Evolutionary conservation across 2,888 invertebrate genomes (phyloP).

Genomic region (Adela reaumurella): DNA sequence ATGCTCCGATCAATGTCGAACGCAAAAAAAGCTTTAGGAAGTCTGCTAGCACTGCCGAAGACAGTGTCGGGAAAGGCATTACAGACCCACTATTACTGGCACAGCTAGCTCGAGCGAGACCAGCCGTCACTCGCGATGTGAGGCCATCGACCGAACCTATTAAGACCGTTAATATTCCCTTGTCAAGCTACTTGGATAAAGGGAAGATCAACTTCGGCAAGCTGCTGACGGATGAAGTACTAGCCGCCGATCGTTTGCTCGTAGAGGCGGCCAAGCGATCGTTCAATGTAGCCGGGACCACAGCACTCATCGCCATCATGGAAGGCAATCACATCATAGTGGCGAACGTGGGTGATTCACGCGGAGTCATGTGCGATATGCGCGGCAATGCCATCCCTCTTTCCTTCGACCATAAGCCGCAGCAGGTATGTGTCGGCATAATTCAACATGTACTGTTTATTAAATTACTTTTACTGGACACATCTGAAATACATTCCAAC

Average conservation of each 20-base stretch:
- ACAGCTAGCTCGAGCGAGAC: slow-evolving; percentile 59
- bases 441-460: too few relatives aligned
- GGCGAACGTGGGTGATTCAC: slow-evolving; percentile 95
- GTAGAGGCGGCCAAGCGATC: slow-evolving; percentile 80
- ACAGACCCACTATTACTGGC: slow-evolving; percentile 66
- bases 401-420: slow-evolving; percentile 96
- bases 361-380: slow-evolving; percentile 92
- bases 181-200: slow-evolving; percentile 66
- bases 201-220: slow-evolving; percentile 77
- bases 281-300: slow-evolving; percentile 80
- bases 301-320: slow-evolving; percentile 85
- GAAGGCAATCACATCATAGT: slow-evolving; percentile 81
- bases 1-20: slow-evolving; percentile 33
- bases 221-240: slow-evolving; percentile 80
- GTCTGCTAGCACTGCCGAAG: slow-evolving; percentile 59
- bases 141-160: slow-evolving; percentile 42
- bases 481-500: too few relatives aligned
- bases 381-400: slow-evolving; percentile 87
- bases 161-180: slow-evolving; percentile 44
- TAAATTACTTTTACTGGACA: too few relatives aligned
- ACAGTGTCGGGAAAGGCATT: slow-evolving; percentile 56
- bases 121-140: slow-evolving; percentile 58
- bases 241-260: slow-evolving; percentile 77
- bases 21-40: slow-evolving; percentile 66
- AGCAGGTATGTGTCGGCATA: too few relatives aligned